A percentile compares a stretch with the other conserved stretches of the same genome.
Evolutionary conservation across 2,113 vertebrate genomes (phyloP).

Genomic region (Oceanodroma tethys): DNA sequence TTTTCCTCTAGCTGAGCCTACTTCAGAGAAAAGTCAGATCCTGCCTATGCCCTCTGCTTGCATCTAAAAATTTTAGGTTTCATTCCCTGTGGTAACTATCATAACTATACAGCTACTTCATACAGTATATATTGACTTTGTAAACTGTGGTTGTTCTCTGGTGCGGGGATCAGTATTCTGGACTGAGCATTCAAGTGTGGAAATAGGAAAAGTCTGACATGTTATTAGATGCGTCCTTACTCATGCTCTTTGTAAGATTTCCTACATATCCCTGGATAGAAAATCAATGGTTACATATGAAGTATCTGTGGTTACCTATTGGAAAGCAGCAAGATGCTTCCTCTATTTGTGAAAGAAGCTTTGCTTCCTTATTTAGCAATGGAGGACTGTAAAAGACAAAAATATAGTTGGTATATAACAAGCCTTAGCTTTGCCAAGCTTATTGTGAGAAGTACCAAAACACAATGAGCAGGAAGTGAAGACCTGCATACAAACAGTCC

Average conservation of each 20-base stretch:
- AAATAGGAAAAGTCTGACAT: constrained; percentile 52
- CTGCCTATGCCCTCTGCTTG: constrained; percentile 51
- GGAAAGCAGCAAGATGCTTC: constrained; percentile 14
- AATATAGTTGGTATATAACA: background rate
- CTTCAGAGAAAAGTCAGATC: constrained; percentile 60
- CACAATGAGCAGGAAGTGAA: background rate
- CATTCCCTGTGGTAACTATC: constrained; percentile 53
- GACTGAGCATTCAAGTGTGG: constrained; percentile 20
- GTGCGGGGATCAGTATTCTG: constrained; percentile 45
- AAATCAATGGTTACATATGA: constrained; percentile 65
- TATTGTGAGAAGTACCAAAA: background rate
- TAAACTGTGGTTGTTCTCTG: constrained; percentile 42
- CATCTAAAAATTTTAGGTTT: constrained; percentile 55
- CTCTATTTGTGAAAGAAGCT: background rate
- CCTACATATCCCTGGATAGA: constrained; percentile 52
- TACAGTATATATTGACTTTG: constrained; percentile 63
- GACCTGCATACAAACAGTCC: background rate
- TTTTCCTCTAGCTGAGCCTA: constrained; percentile 60
- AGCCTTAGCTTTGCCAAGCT: background rate
- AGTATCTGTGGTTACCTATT: constrained; percentile 13
- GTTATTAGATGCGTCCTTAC: constrained; percentile 44
- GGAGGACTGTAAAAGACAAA: background rate
- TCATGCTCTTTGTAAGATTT: constrained; percentile 60
- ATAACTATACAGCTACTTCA: constrained; percentile 64
- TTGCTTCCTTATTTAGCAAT: constrained; percentile 19